A percentile compares a stretch with the other conserved stretches of the same genome.
Conservation (phyloP, 2,888 invertebrate genomes). For the Diadromus collaris region DNA sequence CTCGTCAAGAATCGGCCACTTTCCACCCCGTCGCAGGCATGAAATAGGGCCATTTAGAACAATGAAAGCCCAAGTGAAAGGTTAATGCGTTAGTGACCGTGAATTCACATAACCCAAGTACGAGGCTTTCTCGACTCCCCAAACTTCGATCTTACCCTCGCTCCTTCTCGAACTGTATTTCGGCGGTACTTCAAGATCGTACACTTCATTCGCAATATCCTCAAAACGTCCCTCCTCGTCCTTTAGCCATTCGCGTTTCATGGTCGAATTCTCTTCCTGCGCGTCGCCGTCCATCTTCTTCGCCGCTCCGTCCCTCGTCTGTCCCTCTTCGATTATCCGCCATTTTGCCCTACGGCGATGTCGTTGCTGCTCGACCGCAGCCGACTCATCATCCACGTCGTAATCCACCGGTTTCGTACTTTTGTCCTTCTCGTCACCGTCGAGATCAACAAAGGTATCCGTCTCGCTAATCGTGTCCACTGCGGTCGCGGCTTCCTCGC, state of each 20-base stretch:
- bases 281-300: conserved; percentile 22
- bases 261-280: conserved; percentile 40
- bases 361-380: conserved; percentile 51
- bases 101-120: neutral
- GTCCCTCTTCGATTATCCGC: conserved; percentile 70
- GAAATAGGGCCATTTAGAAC: too few species aligned
- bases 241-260: conserved; percentile 43
- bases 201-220: conserved; percentile 34
- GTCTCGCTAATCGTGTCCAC: conserved; percentile 58
- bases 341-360: conserved; percentile 71
- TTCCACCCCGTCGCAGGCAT: too few species aligned
- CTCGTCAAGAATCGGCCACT: too few species aligned
- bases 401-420: conserved; percentile 39
- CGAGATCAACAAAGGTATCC: conserved; percentile 68
- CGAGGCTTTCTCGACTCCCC: too few species aligned
- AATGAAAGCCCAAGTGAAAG: neutral
- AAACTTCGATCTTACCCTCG: conserved; percentile 46
- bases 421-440: conserved; percentile 55
- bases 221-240: conserved; percentile 13
- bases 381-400: conserved; percentile 46
- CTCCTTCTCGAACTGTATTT: conserved; percentile 57
- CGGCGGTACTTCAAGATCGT: conserved; percentile 56
- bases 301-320: conserved; percentile 42
- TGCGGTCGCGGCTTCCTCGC: conserved; percentile 44
- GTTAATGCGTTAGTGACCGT: neutral